Evolutionary conservation across 2,113 vertebrate genomes (phyloP), one percentile per base, ranked within the genome.

Genomic region (Elephantulus edwardii): DNA sequence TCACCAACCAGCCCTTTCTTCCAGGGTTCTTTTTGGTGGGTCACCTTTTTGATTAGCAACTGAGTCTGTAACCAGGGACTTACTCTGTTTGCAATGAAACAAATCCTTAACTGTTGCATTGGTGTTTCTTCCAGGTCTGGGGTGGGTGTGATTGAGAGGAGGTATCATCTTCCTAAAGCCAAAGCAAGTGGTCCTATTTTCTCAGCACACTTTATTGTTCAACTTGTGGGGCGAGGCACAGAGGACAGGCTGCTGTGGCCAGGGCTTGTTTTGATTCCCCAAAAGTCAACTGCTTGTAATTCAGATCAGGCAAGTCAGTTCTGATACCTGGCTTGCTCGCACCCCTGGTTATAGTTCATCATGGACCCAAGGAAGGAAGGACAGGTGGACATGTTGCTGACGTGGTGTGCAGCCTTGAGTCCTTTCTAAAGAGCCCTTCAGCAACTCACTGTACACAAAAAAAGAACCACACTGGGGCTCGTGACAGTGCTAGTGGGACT

Each of bases 391-490:
- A 19, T 35, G 46, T 16, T 6, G n/a, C 14, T 30, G 17, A 60
- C 24, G 4, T 0, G 64, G 35, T 20, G n/a, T 14, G 3, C 40
- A 33, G 54, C 2, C 11, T 26, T 9, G 1, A 33, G 46, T 33
- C n/a, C 42, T 40, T 44, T 54, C 33, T 38, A 33, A 44, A 70
- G 56, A 82, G 60, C 64, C 70, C 48, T 54, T 66, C 9, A 46
- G 68, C 35, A 28, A 56, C 72, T 86, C 56, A 48, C 74, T 78
- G 46, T 38, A 38, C 68, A 62, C 85, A 88, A 74, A 91, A 85
- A n/a, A 88, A 40, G 81, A 40, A 26, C 60, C 30, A 9, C 26
- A 56, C 1, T 38, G 38, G 24, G 48, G 76, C 94, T 74, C 2
- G 1, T 93, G 95, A 77, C 72, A 28, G 5, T 28, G 30, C 40